Conservation (phyloP, 2,797 vertebrate species). For the Sebastes melanostomus region DNA sequence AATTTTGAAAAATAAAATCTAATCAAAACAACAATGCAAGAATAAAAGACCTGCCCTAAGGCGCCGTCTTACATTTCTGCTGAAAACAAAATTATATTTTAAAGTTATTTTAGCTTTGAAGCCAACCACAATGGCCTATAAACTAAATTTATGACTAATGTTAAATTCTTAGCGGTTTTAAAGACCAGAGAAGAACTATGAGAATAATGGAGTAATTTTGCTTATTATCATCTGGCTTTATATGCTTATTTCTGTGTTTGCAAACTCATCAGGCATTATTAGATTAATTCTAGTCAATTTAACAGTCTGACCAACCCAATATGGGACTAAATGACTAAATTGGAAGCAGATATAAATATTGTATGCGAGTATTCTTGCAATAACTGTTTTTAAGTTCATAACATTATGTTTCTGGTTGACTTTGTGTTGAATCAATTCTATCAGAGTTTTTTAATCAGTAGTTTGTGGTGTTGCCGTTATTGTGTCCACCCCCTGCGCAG, state of each 20-base stretch:
- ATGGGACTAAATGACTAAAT: constrained; percentile 21
- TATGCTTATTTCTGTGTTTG: constrained; percentile 35
- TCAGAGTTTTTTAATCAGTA: constrained; percentile 9
- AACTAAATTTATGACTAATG: constrained; percentile 63
- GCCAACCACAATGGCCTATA: constrained; percentile 38
- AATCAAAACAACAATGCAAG: constrained; percentile 78
- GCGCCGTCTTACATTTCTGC: constrained; percentile 55
- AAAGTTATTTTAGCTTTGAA: constrained; percentile 62
- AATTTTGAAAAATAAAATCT: constrained; percentile 79
- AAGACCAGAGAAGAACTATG: constrained; percentile 37
- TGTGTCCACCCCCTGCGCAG: constrained; percentile 9
- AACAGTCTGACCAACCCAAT: constrained; percentile 18
- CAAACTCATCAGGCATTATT: constrained; percentile 51
- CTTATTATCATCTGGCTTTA: constrained; percentile 54
- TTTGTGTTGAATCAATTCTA: neutral
- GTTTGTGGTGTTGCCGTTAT: constrained; percentile 15
- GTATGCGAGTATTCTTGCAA: neutral
- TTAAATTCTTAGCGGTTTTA: constrained; percentile 52
- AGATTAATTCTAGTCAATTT: constrained; percentile 48
- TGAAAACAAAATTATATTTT: constrained; percentile 59
- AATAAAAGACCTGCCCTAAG: constrained; percentile 63
- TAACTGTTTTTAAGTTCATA: neutral
- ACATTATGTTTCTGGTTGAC: neutral
- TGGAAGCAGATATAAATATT: constrained; percentile 3
- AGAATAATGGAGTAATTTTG: constrained; percentile 60